Evolutionary conservation across 1,140 invertebrate genomes (phyloP).

Genomic region (Listronotus oregonensis): DNA sequence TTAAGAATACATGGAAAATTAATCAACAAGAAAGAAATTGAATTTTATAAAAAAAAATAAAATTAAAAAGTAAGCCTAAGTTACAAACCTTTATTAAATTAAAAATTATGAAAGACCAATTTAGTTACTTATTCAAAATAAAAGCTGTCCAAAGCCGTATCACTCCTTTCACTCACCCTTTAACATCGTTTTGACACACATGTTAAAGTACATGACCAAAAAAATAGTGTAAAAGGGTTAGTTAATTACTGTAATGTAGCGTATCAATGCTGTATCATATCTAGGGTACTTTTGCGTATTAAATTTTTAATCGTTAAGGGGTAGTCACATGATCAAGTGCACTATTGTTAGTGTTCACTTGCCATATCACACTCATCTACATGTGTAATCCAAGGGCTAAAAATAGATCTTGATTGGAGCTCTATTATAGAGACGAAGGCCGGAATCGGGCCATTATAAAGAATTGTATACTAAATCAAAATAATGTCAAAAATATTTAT

Average conservation of each 20-base stretch:
- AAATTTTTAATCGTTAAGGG: slow-evolving; percentile 30
- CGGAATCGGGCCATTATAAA: background rate
- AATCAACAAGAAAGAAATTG: too few species aligned
- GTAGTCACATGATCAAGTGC: slow-evolving; percentile 48
- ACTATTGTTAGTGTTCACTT: slow-evolving; percentile 45
- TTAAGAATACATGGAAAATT: too few species aligned
- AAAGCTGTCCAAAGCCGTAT: too few species aligned
- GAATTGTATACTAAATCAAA: too few species aligned
- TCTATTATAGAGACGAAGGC: slow-evolving; percentile 18
- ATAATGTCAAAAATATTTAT: too few species aligned
- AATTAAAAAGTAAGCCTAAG: too few species aligned
- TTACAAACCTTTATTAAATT: too few species aligned
- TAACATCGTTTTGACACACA: slow-evolving; percentile 19
- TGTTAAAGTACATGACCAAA: slow-evolving; percentile 35
- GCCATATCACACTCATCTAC: slow-evolving; percentile 41
- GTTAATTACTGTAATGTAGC: slow-evolving; percentile 32
- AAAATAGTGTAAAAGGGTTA: slow-evolving; percentile 41
- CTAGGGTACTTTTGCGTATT: slow-evolving; percentile 18
- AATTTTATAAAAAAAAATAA: too few species aligned
- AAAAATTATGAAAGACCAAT: too few species aligned
- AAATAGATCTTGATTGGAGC: slow-evolving; percentile 19
- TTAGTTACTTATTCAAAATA: too few species aligned
- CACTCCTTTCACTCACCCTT: slow-evolving; percentile 4
- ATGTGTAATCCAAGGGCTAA: slow-evolving; percentile 30
- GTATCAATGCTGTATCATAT: slow-evolving; percentile 24